A percentile compares a stretch with the other conserved stretches of the same genome.
These are phyloP conservation scores for Arrhamphus sclerolepis DNA, from an alignment of 2,797 vertebrate species.

Conservation along the genomic window DNA sequence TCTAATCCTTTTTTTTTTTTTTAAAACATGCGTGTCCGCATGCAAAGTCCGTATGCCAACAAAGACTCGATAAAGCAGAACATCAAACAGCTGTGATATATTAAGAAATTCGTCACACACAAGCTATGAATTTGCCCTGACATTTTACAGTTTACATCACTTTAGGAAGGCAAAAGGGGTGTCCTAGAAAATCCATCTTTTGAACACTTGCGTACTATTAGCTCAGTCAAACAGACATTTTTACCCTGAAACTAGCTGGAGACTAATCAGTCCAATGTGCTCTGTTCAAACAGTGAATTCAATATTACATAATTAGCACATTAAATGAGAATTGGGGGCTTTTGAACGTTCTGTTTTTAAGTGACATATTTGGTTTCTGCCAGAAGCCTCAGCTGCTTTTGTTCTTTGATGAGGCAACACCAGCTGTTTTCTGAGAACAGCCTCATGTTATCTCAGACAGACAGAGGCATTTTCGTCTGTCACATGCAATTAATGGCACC, in stretches of 20 bases:
- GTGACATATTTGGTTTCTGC: constrained; percentile 52
- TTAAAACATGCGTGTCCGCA: no score
- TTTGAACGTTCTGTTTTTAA: constrained; percentile 47
- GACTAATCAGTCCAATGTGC: constrained; percentile 12
- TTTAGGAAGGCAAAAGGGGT: no score
- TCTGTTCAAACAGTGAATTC: constrained; percentile 18
- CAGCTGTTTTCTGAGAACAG: constrained; percentile 54
- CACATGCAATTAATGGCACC: constrained; percentile 15
- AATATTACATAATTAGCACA: constrained; percentile 40
- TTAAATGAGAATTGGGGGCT: constrained; percentile 51
- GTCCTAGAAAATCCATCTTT: no score
- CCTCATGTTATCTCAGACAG: constrained; percentile 19
- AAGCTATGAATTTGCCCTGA: no score
- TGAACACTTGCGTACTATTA: no score
- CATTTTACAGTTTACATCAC: no score
- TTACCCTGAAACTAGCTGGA: constrained; percentile 2
- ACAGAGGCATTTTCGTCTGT: constrained; percentile 9
- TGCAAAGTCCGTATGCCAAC: no score
- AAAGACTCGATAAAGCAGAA: no score
- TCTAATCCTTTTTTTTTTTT: no score
- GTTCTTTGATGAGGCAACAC: constrained; percentile 40
- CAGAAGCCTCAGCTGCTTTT: constrained; percentile 60
- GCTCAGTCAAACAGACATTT: constrained; percentile 16
- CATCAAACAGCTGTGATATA: no score
- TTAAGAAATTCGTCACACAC: no score